These are phyloP conservation scores for Canis aureus DNA, from an alignment of 2,113 vertebrate species.

Conservation along the genomic window DNA sequence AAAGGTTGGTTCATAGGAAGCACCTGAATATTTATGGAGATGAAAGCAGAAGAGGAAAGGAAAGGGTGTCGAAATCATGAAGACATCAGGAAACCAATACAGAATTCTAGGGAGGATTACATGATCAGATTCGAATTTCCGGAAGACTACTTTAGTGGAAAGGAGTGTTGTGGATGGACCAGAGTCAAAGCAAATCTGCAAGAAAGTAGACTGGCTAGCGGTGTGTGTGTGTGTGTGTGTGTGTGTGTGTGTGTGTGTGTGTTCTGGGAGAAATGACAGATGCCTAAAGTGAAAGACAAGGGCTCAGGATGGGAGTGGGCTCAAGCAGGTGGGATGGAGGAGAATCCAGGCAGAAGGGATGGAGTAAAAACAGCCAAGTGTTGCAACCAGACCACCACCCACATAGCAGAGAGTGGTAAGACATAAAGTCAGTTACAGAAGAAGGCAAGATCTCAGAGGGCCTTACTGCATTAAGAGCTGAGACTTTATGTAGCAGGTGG, in stretches of 20 bases:
- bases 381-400: too few relatives aligned
- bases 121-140: background rate
- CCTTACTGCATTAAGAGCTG: background rate
- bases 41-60: background rate
- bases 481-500: background rate
- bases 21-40: slow-evolving; percentile 6
- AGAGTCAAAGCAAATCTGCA: slow-evolving; percentile 7
- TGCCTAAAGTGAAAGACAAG: background rate
- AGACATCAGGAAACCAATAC: background rate
- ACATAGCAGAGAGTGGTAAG: background rate
- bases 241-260: too few relatives aligned
- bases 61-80: background rate
- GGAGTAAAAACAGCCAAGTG: background rate
- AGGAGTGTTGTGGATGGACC: background rate
- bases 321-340: background rate
- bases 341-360: background rate
- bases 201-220: background rate
- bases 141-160: background rate
- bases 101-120: background rate
- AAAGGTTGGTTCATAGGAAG: background rate
- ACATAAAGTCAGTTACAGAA: background rate
- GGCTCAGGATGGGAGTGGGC: background rate
- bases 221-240: too few relatives aligned
- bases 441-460: background rate
- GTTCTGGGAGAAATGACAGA: background rate